Conservation (phyloP, 2,797 vertebrate species). For the Pipistrellus pipistrellus region DNA sequence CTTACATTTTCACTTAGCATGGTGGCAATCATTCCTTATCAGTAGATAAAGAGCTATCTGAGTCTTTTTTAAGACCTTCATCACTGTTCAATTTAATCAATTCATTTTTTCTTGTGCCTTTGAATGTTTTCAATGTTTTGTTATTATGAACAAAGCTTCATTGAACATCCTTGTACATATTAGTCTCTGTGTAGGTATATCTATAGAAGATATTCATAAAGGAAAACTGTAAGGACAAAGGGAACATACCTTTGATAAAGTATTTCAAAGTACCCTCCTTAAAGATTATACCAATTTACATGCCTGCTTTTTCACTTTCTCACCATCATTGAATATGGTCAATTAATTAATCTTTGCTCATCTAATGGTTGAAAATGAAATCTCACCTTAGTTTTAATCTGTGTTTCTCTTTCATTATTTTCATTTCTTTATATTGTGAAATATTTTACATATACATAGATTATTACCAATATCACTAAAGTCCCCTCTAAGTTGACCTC, state of each 20-base stretch:
- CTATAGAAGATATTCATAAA: neutral
- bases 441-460: neutral
- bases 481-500: neutral
- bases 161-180: neutral
- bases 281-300: neutral
- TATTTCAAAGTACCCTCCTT: neutral
- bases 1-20: neutral
- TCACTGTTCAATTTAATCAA: neutral
- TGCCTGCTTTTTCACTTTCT: neutral
- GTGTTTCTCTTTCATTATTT: slow-evolving; percentile 4
- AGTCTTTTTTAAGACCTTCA: neutral
- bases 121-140: neutral
- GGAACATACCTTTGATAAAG: neutral
- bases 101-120: neutral
- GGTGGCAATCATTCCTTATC: neutral
- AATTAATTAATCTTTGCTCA: neutral
- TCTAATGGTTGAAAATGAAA: slow-evolving; percentile 9
- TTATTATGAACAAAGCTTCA: neutral
- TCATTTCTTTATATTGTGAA: neutral
- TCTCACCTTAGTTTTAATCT: slow-evolving; percentile 26
- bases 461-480: neutral
- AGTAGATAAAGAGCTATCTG: neutral
- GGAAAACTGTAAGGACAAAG: slow-evolving; percentile 29
- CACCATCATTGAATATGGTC: neutral
- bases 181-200: neutral